Percentiles rank a stretch among this genome's conserved stretches.
Conservation (phyloP, 2,113 vertebrate genomes). For the Otus sunia region DNA sequence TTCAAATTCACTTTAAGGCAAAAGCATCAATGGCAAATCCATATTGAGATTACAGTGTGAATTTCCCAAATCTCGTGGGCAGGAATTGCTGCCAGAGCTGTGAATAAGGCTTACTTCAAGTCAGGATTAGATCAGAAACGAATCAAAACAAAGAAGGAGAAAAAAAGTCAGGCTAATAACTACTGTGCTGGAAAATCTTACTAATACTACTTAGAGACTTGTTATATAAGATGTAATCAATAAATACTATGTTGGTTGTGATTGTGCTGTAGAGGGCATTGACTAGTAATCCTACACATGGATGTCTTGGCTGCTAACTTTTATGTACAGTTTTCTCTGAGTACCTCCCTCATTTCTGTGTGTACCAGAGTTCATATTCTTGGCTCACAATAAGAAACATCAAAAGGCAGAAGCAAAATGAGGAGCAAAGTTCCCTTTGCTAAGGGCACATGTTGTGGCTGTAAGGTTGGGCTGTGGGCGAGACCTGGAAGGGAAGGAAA, state of each 20-base stretch:
- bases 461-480: neutral
- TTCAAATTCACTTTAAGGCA: neutral
- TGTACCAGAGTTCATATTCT: neutral
- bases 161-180: neutral
- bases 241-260: neutral
- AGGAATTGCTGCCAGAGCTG: neutral
- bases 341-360: neutral
- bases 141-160: neutral
- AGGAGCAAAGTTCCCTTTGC: neutral
- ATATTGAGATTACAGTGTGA: neutral
- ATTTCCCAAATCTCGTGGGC: neutral
- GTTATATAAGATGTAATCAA: neutral
- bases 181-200: conserved; percentile 3
- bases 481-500: conserved; percentile 22
- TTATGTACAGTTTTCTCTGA: neutral
- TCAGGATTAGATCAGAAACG: neutral
- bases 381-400: neutral
- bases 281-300: neutral
- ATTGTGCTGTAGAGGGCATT: neutral
- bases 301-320: neutral
- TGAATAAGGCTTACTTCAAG: neutral
- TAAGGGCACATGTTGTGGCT: neutral
- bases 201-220: neutral
- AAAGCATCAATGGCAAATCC: neutral
- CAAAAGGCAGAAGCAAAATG: conserved; percentile 6